Evolutionary conservation across 1,140 invertebrate genomes (phyloP).

Genomic region (Drosophila setifemur): DNA sequence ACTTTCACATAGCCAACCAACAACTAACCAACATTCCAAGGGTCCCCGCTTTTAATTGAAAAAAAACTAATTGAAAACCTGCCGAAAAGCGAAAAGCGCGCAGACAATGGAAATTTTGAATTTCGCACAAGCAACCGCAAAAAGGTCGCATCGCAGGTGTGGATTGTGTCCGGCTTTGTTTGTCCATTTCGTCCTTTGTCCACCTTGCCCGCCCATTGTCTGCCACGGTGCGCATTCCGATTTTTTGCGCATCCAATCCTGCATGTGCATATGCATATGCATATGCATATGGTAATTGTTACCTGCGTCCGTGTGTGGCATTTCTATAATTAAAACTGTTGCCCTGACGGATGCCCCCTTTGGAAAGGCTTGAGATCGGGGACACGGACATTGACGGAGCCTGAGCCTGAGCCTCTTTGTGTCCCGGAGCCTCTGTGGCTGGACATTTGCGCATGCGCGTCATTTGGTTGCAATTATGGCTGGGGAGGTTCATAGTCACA

Average conservation of each 20-base stretch:
- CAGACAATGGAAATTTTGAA: conserved; percentile 54
- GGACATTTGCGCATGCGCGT: conserved; percentile 53
- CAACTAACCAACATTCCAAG: not conserved
- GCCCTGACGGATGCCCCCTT: not conserved
- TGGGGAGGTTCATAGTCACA: not conserved
- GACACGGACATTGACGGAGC: not conserved
- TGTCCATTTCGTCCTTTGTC: no score
- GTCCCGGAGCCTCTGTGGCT: no score
- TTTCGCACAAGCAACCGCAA: conserved; percentile 41
- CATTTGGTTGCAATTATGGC: conserved; percentile 76
- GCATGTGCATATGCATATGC: no score
- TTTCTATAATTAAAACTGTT: conserved; percentile 58
- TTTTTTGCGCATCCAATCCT: conserved; percentile 13
- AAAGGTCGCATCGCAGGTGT: conserved; percentile 46
- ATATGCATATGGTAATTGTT: conserved; percentile 59
- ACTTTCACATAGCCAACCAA: conserved; percentile 50
- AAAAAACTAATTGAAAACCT: conserved; percentile 32
- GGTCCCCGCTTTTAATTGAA: conserved; percentile 52
- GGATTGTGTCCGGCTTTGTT: conserved; percentile 30
- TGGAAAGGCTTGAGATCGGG: conserved; percentile 3
- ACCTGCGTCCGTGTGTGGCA: conserved; percentile 64
- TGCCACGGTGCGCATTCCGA: not conserved
- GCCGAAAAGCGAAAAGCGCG: conserved; percentile 27
- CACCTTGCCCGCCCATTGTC: conserved; percentile 16
- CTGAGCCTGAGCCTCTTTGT: no score